Conservation (phyloP, 2,888 invertebrate genomes). For the Dryobota labecula region DNA sequence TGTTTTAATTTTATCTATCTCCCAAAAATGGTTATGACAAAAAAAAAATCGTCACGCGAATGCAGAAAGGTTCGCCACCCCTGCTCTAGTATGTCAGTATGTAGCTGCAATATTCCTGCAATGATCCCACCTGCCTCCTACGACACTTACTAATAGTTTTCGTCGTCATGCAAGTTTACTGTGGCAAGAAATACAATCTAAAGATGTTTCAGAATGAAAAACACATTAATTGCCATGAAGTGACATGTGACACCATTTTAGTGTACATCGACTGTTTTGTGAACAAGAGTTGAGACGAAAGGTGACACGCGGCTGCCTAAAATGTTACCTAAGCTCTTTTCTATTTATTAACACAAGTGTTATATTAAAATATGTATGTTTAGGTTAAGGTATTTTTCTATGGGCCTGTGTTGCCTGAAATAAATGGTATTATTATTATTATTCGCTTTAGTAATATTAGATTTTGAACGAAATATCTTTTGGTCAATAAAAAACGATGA, state of each 20-base stretch:
- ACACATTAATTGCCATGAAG: slow-evolving; percentile 15
- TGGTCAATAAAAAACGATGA: too few relatives aligned
- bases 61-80: neutral
- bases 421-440: too few relatives aligned
- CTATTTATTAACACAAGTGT: too few relatives aligned
- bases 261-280: slow-evolving; percentile 5
- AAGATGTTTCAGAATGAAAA: slow-evolving; percentile 17
- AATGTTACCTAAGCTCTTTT: too few relatives aligned
- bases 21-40: too few relatives aligned
- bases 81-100: neutral
- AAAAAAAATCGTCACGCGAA: too few relatives aligned
- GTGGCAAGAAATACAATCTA: slow-evolving; percentile 33
- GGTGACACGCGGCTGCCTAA: slow-evolving; percentile 12
- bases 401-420: too few relatives aligned
- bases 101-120: slow-evolving; percentile 38
- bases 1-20: too few relatives aligned
- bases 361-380: too few relatives aligned
- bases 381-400: too few relatives aligned
- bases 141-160: slow-evolving; percentile 18
- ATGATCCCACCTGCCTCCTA: slow-evolving; percentile 32
- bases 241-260: slow-evolving; percentile 29
- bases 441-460: too few relatives aligned
- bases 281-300: neutral
- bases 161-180: slow-evolving; percentile 12
- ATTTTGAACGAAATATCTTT: too few relatives aligned